Evolutionary conservation across 2,797 vertebrate genomes (phyloP), one percentile per base, ranked within the genome.

Genomic region (Poeciliopsis infans): DNA sequence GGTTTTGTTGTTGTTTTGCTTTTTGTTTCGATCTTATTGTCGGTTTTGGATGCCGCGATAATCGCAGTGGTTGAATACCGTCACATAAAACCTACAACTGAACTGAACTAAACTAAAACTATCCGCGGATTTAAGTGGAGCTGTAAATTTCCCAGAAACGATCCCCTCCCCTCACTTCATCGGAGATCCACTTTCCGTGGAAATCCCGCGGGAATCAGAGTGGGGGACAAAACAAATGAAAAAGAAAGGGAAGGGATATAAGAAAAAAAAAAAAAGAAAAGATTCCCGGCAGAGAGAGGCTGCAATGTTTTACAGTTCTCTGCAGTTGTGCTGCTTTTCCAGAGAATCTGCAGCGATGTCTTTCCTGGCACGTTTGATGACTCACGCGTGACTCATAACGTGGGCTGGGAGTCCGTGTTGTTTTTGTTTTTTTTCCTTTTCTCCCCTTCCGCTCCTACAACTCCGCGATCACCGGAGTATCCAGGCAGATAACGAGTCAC

Each of bases 281-380:
- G 61, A 70, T 95, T 94, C 92, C 93, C 88, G 92, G 86, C 49
- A 93, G 69, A 28, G 59, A 61, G 31, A 66, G 66, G 83, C 83
- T 82, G 43, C 74, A 74, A 36, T 78, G 64, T 79, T 45, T 70
- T 72, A 16, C 31, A 8, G 31, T 18, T 39, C 61, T 23, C 2
- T 23, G 61, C 33, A 47, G 70, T 36, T 45, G 69, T 76, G 74
- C 73, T 86, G 66, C 83, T 88, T 76, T 92, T 92, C 88, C 88
- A 82, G 66, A 68, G 93, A 89, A 91, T 83, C 12, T 41, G 77
- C 72, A 61, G 25, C 36, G 84, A 83, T 88, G 51, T 57, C 47
- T 53, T 95, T 94, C 92, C 93, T 90, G 94, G 93, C 93, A 95
- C 92, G 93, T 94, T 92, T 66, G 77, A 89, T 95, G 94, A 95